Base-by-base conservation (phyloP, 2,888 invertebrate genomes). In the Meliscaeva auricollis region DNA sequence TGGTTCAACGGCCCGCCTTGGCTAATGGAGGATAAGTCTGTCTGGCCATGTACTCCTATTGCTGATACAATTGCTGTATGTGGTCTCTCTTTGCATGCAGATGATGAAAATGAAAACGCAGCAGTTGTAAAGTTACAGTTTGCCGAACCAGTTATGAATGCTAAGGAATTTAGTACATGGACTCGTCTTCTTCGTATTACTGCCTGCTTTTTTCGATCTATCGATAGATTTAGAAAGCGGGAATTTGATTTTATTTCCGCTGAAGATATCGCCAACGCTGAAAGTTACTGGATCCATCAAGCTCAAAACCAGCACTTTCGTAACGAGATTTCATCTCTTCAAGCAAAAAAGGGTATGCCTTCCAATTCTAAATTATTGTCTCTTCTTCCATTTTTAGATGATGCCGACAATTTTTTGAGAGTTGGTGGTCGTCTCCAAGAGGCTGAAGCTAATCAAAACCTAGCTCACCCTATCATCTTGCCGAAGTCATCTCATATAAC, bases 1-100 rank as follows among this genome's bases (percentile, higher is more conserved):
- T 74, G 64, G 74, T 38, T 66, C 13, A 64, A 54, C 11, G 74
- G 64, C 4, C 74, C 56, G 41, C n/a, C 20, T 35, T 75, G 66
- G 56, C 48, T 75, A 11, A 46, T 3, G 15, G 26, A 66, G 22
- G 35, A 73, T 3, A 5, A 52, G 9, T 9, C 22, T 11, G 1
- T 13, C 15, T 73, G 44, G 73, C 64, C 50, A 8, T 41, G 26
- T n/a, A 22, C 44, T 20, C 3, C 1, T 17, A 44, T 4, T n/a
- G 13, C 52, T 38, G 30, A 52, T 48, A 41, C 41, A 17, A 20
- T 30, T 26, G 48, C 60, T 7, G 3, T 68, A 15, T 56, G 54
- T 44, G 13, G 15, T 41, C 30, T 69, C 3, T 38, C 54, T 11
- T 15, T 41, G 1, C 54, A 69, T 3, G 38, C 50, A 50, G 68